Evolutionary conservation across 2,113 vertebrate genomes (phyloP).

Genomic region (Alaudala cheleensis): DNA sequence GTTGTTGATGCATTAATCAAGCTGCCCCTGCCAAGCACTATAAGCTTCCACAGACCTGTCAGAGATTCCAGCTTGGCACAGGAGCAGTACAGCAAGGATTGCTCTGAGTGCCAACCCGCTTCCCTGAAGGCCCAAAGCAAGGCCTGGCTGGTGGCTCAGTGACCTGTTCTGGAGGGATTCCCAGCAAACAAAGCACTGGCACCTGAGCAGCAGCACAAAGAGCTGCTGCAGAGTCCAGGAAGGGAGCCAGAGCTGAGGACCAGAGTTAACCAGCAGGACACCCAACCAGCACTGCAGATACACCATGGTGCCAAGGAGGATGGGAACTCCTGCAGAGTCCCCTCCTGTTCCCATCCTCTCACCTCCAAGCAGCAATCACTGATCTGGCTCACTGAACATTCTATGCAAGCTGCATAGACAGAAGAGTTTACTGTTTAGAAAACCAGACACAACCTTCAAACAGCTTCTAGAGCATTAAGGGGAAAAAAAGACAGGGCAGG

Average conservation of each 20-base stretch:
- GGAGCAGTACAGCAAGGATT: background rate
- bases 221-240: background rate
- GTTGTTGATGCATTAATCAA: background rate
- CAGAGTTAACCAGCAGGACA: background rate
- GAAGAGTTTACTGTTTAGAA: background rate
- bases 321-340: background rate
- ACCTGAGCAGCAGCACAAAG: background rate
- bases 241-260: background rate
- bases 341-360: background rate
- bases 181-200: background rate
- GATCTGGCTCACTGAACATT: background rate
- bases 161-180: background rate
- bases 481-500: accelerated
- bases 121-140: background rate
- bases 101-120: background rate
- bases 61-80: background rate
- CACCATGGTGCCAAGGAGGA: accelerated
- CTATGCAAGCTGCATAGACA: accelerated
- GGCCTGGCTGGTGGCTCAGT: background rate
- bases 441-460: background rate
- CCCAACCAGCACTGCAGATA: background rate
- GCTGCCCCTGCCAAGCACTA: background rate
- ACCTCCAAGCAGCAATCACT: background rate
- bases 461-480: background rate
- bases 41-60: background rate